Base-by-base conservation (phyloP, 2,113 vertebrate species). In the Chroicocephalus ridibundus region DNA sequence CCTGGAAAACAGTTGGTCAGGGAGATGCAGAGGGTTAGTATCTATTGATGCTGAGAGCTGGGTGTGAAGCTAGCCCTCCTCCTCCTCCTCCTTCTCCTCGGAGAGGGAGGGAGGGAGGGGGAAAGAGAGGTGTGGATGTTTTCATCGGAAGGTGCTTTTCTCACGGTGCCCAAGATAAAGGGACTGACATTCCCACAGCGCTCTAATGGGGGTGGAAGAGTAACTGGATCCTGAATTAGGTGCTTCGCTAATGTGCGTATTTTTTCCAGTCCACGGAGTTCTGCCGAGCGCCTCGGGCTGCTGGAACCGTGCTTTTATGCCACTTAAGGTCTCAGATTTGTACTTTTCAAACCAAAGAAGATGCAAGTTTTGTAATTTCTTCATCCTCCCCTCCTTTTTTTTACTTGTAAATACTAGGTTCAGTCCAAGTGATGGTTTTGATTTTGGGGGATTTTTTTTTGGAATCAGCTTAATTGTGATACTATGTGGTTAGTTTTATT, bases 241-340 rank as follows among this genome's bases (percentile, higher is more conserved):
- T 82, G 75, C 22, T 82, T 95, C 78, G 27, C 68, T 82, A 82
- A 93, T 65, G 60, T 72, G 64, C 11, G 9, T 69, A 36, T 94
- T 88, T 97, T 89, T 96, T 95, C 94, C 89, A 93, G 78, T 91
- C 89, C 72, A 77, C 14, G 62, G 78, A 62, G 75, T 74, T 96
- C 78, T 90, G 74, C 93, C 21, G 61, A 66, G 46, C 0, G 46
- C 93, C 93, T 94, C 11, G 1, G 96, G 91, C 87, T 94, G 52
- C 82, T 82, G 49, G 15, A 77, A 36, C 4, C 1, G 32, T 82
- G 81, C 27, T 95, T 96, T 74, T 90, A 44, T 96, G 93, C 78
- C 58, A 62, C 78, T 94, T 84, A 88, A 82, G 42, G 87, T 95
- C 81, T 95, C 84, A 74, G 32, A 62, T 90, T 91, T 94, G 78